A percentile compares a stretch with the other conserved stretches of the same genome.
Conservation (phyloP, 2,888 invertebrate genomes). For the Tenthredo scrophulariae region DNA sequence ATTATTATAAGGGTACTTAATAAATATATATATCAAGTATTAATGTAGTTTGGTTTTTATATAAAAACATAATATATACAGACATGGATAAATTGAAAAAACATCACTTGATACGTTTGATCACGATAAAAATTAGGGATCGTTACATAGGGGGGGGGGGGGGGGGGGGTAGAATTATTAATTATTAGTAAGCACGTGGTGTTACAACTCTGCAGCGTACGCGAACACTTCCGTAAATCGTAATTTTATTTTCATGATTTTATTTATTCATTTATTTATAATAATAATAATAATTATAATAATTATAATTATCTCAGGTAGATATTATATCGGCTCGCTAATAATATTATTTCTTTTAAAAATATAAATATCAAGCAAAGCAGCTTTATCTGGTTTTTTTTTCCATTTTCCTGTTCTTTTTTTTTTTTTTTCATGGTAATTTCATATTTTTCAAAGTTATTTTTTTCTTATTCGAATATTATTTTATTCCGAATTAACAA, state of each 20-base stretch:
- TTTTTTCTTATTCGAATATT: neutral
- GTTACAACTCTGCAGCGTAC: constrained; percentile 64
- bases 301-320: constrained; percentile 35
- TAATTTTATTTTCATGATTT: constrained; percentile 56
- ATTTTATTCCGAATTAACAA: constrained; percentile 3
- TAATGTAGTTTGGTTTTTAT: constrained; percentile 61
- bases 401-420: neutral
- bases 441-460: neutral
- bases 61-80: constrained; percentile 75
- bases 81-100: constrained; percentile 68
- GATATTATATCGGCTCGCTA: constrained; percentile 62
- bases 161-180: constrained; percentile 60
- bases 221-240: constrained; percentile 61
- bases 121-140: constrained; percentile 71
- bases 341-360: constrained; percentile 68
- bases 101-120: constrained; percentile 62
- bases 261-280: constrained; percentile 27
- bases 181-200: constrained; percentile 73
- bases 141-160: constrained; percentile 66
- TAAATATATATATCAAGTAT: constrained; percentile 74
- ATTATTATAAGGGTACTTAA: constrained; percentile 66
- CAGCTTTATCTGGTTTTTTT: constrained; percentile 65
- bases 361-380: constrained; percentile 76
- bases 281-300: constrained; percentile 29
- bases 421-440: neutral